Evolutionary conservation across 1,140 invertebrate genomes (phyloP).

Genomic region (Ctenoplectra terminalis): DNA sequence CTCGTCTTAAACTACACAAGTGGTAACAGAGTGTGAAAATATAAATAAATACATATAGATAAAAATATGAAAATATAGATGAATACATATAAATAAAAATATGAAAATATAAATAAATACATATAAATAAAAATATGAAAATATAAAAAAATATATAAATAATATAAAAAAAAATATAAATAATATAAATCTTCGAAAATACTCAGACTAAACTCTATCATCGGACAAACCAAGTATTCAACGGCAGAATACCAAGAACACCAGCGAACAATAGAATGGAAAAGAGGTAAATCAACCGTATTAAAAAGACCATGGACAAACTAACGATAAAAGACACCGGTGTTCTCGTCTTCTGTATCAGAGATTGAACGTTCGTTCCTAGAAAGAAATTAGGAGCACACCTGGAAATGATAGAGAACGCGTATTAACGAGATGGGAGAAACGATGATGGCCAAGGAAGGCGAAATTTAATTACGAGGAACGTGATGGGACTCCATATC

Average conservation of each 20-base stretch:
- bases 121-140: too few species aligned
- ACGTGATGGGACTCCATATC: conserved; percentile 29
- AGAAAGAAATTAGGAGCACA: conserved; percentile 38
- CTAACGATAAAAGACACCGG: neutral
- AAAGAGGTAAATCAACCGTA: too few species aligned
- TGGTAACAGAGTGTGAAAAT: too few species aligned
- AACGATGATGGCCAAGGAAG: conserved; percentile 27
- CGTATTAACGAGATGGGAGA: conserved; percentile 24
- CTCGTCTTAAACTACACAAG: too few species aligned
- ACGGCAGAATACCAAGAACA: neutral
- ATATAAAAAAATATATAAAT: too few species aligned
- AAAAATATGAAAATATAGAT: too few species aligned
- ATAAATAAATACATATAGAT: too few species aligned
- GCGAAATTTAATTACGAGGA: conserved; percentile 53
- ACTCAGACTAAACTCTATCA: too few species aligned
- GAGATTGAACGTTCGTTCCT: neutral
- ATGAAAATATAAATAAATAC: too few species aligned
- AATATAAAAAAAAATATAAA: too few species aligned
- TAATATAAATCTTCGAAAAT: too few species aligned
- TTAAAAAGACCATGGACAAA: neutral
- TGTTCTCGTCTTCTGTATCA: neutral
- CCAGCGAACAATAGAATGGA: neutral
- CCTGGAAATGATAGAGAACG: conserved; percentile 30
- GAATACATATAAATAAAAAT: too few species aligned
- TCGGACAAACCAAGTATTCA: neutral